A percentile compares a stretch with the other conserved stretches of the same genome.
These are phyloP conservation scores for Hiodon alosoides DNA, from an alignment of 2,113 vertebrate species.

Conservation along the genomic window DNA sequence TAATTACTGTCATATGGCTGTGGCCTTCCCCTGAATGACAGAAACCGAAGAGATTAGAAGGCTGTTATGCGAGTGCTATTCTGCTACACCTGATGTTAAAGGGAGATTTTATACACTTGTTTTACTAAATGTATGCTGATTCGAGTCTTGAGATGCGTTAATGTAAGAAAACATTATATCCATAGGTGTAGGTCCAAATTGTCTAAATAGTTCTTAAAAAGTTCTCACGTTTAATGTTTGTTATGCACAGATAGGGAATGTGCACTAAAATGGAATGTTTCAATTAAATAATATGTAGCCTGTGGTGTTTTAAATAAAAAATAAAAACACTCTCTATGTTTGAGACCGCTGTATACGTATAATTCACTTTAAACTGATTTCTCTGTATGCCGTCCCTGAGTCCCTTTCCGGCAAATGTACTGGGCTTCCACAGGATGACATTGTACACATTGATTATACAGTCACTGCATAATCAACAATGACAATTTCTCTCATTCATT, in stretches of 20 bases:
- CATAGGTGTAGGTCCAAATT: too few species aligned
- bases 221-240: too few species aligned
- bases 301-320: too few species aligned
- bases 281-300: too few species aligned
- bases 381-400: not conserved
- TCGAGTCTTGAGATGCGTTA: too few species aligned
- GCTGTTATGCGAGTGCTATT: constrained; percentile 55
- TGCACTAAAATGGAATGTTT: too few species aligned
- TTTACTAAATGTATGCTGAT: too few species aligned
- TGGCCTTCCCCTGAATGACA: constrained; percentile 73
- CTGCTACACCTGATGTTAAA: constrained; percentile 59
- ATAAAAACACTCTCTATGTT: too few species aligned
- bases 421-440: not conserved
- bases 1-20: constrained; percentile 91
- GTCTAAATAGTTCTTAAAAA: too few species aligned
- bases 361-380: not conserved
- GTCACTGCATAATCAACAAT: constrained; percentile 3
- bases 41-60: constrained; percentile 67
- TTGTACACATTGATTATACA: not conserved
- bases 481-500: not conserved
- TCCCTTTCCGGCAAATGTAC: not conserved
- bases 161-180: too few species aligned
- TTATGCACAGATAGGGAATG: too few species aligned
- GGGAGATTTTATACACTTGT: constrained; percentile 10
- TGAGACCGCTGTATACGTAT: not conserved